These are phyloP conservation scores for Cotesia chilonis DNA, from an alignment of 1,140 invertebrate species.

Conservation along the genomic window DNA sequence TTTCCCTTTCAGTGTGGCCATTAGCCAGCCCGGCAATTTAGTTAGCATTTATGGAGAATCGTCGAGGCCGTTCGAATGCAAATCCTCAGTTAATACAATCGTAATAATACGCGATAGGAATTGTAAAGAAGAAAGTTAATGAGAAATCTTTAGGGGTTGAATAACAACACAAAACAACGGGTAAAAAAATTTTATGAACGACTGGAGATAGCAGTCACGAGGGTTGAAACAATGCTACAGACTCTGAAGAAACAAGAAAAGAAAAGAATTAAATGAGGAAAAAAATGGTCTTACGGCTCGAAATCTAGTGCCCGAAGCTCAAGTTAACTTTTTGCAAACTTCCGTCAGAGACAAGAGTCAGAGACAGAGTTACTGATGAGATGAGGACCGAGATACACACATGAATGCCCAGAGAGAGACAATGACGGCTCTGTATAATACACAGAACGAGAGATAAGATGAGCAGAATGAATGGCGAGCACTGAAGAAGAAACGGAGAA, in stretches of 20 bases:
- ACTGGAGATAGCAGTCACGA: slow-evolving; percentile 26
- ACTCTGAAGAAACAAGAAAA: not conserved
- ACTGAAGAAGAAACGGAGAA: slow-evolving; percentile 27
- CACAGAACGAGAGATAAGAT: not conserved
- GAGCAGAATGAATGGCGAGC: not conserved
- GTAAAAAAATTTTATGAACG: slow-evolving; percentile 29
- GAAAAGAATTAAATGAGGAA: slow-evolving; percentile 26
- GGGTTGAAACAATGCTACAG: not conserved
- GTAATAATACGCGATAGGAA: slow-evolving; percentile 25
- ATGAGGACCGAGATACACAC: no score
- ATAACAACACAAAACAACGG: slow-evolving; percentile 8
- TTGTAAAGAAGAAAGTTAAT: slow-evolving; percentile 24
- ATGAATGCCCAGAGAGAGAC: not conserved
- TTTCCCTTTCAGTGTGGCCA: no score
- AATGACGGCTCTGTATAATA: not conserved
- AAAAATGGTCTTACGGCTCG: slow-evolving; percentile 5
- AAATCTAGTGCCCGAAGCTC: not conserved
- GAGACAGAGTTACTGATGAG: slow-evolving; percentile 1
- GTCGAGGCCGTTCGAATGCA: not conserved
- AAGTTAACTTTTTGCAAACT: slow-evolving; percentile 35
- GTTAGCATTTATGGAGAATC: not conserved
- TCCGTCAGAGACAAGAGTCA: slow-evolving; percentile 30
- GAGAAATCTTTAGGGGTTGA: slow-evolving; percentile 26
- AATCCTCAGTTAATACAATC: slow-evolving; percentile 19
- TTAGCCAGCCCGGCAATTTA: no score